phyloP scores from a whole-genome alignment of 2,888 invertebrate genomes.

The Agrilus mali region DNA sequence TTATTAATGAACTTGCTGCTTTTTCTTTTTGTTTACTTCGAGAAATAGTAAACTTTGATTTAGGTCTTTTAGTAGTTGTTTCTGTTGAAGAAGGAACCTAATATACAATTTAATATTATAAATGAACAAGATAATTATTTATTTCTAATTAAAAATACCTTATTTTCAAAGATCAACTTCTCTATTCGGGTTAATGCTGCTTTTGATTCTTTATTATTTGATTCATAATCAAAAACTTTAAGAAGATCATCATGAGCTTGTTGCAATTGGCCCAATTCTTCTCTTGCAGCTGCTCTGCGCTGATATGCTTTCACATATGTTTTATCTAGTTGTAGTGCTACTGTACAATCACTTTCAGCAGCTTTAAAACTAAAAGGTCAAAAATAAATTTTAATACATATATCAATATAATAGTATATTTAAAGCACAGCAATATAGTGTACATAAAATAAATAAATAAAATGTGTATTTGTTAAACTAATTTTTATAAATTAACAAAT shows the following conservation, averaged over 20 bases:
- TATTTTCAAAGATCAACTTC: constrained; percentile 21
- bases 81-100: constrained; percentile 3
- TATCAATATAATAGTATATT: too few relatives aligned
- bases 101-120: background rate
- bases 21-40: constrained; percentile 17
- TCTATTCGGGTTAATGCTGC: constrained; percentile 45
- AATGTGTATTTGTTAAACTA: too few relatives aligned
- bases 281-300: constrained; percentile 65
- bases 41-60: constrained; percentile 25
- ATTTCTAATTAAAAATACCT: background rate
- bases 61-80: constrained; percentile 15
- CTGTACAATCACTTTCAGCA: constrained; percentile 70
- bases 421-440: too few relatives aligned
- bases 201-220: constrained; percentile 59
- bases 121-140: background rate
- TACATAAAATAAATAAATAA: too few relatives aligned
- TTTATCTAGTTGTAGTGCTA: constrained; percentile 64
- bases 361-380: constrained; percentile 42
- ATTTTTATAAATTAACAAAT: too few relatives aligned
- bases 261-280: constrained; percentile 54
- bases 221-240: constrained; percentile 61
- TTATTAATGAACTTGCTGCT: background rate
- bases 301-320: constrained; percentile 76
- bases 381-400: background rate
- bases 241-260: constrained; percentile 61